Percentiles rank a stretch among this genome's conserved stretches.
Conservation (phyloP, 2,797 vertebrate genomes). For the Myoxocephalus aenaeus region DNA sequence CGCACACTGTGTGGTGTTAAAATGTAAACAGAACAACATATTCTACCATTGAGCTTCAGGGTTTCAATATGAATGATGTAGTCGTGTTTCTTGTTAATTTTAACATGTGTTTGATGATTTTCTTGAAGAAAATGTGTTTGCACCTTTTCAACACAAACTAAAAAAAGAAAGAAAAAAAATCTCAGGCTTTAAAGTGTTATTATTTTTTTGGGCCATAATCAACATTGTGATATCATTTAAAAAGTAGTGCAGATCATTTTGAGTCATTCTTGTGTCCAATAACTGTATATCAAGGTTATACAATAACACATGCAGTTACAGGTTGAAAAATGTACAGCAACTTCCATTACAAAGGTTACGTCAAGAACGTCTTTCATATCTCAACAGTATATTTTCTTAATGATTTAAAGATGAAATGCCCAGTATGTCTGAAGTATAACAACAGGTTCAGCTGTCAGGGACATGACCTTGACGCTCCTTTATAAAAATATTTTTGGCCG, state of each 20-base stretch:
- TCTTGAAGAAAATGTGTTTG: constrained; percentile 18
- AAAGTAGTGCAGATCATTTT: not conserved
- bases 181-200: not conserved
- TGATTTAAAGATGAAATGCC: constrained; percentile 23
- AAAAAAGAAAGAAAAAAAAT: constrained; percentile 40
- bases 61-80: constrained; percentile 15
- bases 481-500: constrained; percentile 28
- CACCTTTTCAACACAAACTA: constrained; percentile 43
- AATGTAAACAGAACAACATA: constrained; percentile 8
- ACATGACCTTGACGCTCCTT: constrained; percentile 18
- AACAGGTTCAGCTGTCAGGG: constrained; percentile 24
- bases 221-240: not conserved
- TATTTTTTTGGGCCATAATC: not conserved
- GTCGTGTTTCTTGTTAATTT: not conserved
- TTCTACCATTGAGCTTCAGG: not conserved
- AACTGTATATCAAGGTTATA: not conserved
- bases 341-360: not conserved
- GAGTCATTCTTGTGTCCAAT: not conserved
- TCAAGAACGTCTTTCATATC: not conserved
- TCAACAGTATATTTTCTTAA: not conserved
- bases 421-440: constrained; percentile 16
- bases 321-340: not conserved
- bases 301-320: not conserved
- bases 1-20: constrained; percentile 25
- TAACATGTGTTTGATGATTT: constrained; percentile 12